phyloP scores from a whole-genome alignment of 2,113 vertebrate genomes.

The Columba livia region DNA sequence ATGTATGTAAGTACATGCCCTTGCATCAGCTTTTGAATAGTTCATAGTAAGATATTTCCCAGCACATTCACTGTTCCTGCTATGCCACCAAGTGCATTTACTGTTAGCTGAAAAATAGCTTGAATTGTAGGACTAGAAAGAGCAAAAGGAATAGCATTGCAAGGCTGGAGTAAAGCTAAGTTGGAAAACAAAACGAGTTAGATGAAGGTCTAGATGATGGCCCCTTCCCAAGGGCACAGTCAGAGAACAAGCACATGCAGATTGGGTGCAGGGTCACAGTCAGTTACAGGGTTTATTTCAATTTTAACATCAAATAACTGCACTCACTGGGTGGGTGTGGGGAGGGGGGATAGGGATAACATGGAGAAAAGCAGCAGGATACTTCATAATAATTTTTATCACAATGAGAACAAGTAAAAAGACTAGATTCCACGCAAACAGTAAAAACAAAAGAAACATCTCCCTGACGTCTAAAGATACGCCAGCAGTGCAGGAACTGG shows the following conservation, averaged over 20 bases:
- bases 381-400: neutral
- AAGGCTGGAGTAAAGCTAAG: neutral
- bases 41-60: neutral
- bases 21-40: neutral
- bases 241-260: neutral
- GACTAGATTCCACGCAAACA: neutral
- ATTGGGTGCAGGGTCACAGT: neutral
- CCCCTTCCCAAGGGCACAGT: neutral
- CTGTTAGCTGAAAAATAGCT: neutral
- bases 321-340: too few species aligned
- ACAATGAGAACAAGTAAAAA: neutral
- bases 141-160: neutral
- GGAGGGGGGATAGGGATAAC: neutral
- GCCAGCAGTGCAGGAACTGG: neutral
- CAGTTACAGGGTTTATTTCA: neutral
- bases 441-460: neutral
- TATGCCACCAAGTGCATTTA: neutral
- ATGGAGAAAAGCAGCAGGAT: neutral
- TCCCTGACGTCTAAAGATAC: neutral
- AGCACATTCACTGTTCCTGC: neutral
- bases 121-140: neutral
- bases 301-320: neutral
- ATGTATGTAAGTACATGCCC: neutral
- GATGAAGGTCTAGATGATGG: neutral
- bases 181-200: accelerated